Evolutionary conservation across 2,113 vertebrate species (phyloP), one percentile per base, ranked within the genome.

Genomic region (Gambusia holbrooki): DNA sequence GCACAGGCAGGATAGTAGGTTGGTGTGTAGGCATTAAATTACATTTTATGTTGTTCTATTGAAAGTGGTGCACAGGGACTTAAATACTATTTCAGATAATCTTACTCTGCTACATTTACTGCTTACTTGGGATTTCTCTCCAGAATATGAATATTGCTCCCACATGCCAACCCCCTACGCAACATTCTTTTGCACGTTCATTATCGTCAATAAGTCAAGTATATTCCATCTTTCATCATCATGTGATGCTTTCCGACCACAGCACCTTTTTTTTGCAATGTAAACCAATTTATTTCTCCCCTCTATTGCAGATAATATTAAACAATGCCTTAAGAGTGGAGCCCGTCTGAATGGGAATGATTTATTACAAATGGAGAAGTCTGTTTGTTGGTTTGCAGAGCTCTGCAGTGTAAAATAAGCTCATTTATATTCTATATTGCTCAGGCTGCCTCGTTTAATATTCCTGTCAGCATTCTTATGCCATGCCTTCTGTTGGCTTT

Each of bases 361-460:
- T 96, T 96, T 96, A 96, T 96, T 95, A 94, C 94, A 92, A 93
- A 94, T 93, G 90, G 87, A 93, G 92, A 91, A 94, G 91, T 94
- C 92, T 92, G 93, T 92, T 93, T 87, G 79, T 94, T 81, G 90
- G 90, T 94, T 93, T 94, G 93, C 91, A 90, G 91, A 92, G 92
- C 94, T 94, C 93, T 91, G 93, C 93, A 89, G 91, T 94, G 92
- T 93, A 95, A 95, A 95, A 95, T 95, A 94, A 95, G 91, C 94
- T 95, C 89, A 96, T 96, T 94, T 95, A 95, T 95, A 96, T 95
- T 96, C 95, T 94, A 94, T 95, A 95, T 95, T 93, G 94, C 93
- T 90, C 79, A 76, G 89, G 84, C 92, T 89, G 91, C 91, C 92
- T 87, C 89, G 90, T 92, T 96, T 96, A 96, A 95, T 96, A 95